Percentiles rank a stretch among this genome's conserved stretches.
Evolutionary conservation across 1,140 invertebrate species (phyloP).

Genomic region (Atopsyche davidsoni): DNA sequence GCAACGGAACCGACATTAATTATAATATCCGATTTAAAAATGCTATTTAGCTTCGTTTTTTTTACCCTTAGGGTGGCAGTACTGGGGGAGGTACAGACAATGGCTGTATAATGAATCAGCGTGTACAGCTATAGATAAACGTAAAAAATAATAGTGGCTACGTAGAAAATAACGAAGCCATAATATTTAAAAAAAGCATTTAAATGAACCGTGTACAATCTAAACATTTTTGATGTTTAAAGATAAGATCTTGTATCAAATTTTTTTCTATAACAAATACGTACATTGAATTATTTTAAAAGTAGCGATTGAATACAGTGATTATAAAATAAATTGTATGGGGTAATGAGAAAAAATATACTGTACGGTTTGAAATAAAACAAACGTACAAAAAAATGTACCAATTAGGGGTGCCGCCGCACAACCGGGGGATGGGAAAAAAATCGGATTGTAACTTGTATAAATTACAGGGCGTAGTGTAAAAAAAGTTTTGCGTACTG

Average conservation of each 20-base stretch:
- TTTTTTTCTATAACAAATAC: background rate
- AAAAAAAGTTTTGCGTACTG: constrained; percentile 22
- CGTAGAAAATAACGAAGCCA: constrained; percentile 15
- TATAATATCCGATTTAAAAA: constrained; percentile 54
- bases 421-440: constrained; percentile 5
- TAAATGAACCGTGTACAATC: background rate
- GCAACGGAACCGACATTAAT: constrained; percentile 52
- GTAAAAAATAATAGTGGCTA: constrained; percentile 1
- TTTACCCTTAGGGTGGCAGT: constrained; percentile 21
- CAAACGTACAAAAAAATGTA: too few species aligned
- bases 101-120: constrained; percentile 28
- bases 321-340: too few species aligned
- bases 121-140: constrained; percentile 19
- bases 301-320: background rate
- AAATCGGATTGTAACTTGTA: constrained; percentile 18
- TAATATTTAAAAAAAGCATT: background rate
- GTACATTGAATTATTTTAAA: background rate
- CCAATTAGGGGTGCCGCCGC: too few species aligned
- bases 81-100: constrained; percentile 29
- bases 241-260: background rate
- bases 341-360: too few species aligned
- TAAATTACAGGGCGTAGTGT: constrained; percentile 13
- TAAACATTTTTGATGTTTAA: background rate
- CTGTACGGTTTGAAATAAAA: too few species aligned
- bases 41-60: constrained; percentile 43